Base-by-base conservation (phyloP, 2,113 vertebrate genomes). In the Syngnathus scovelli region DNA sequence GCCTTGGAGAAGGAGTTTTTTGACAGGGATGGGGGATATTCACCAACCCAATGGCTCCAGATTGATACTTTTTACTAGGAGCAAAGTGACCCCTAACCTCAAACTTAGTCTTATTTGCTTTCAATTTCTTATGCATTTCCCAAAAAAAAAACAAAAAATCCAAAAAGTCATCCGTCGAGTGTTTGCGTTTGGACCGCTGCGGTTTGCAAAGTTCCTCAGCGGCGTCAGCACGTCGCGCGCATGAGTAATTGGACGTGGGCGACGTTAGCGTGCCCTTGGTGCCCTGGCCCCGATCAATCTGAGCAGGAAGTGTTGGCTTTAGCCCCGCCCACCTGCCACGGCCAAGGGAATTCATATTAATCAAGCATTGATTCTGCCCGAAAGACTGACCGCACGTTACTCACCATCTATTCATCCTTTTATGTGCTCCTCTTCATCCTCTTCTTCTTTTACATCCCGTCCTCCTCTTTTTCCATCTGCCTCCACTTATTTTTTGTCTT, bases 361-460 rank as follows among this genome's bases (percentile, higher is more conserved):
- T 91, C 87, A 89, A 86, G 84, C 89, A 91, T 91, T 86, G 90
- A 91, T 92, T 90, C 89, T 85, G 81, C 84, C 76, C 87, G 83
- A 89, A 58, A 86, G 74, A 79, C 79, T 68, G 77, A 75, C 27
- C 72, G 66, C 78, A 76, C 85, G 88, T 90, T 90, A 89, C 81
- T 90, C 89, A 90, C 85, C 80, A 61, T 71, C 23, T 21, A 43
- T 58, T 62, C 27, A 56, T 71, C 78, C 71, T 69, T 74, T 64
- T 69, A 69, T 68, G 51, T 77, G 36, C 37, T 61, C 37, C 74
- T 69, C 37, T 54, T 71, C 68, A 44, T 79, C 37, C 38, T 12
- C 15, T 66, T 51, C 65, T 55, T 33, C 59, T 61, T 38, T 70
- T 54, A 67, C 48, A 49, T 68, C 41, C 15, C 2, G 5, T 70